Evolutionary conservation across 1,140 invertebrate species (phyloP), one percentile per base, ranked within the genome.

Genomic region (Hyposmocoma kahamanoa): DNA sequence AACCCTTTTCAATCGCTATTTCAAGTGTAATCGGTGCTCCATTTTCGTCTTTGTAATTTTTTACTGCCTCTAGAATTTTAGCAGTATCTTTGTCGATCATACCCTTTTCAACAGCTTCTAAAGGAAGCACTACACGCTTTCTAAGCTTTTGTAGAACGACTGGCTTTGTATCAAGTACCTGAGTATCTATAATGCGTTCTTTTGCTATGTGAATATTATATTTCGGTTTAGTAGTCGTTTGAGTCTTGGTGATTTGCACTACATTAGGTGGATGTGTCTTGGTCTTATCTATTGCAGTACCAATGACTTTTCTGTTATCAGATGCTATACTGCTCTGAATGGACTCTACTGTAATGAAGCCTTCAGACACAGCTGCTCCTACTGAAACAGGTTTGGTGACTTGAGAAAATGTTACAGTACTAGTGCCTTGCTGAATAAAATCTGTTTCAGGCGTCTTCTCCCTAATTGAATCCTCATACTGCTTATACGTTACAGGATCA

Each of bases 131-230:
- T 15, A 93, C 89, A 51, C 91, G 91, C 72, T 92, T 94, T 20
- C 92, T 87, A 72, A 95, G 90, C 68, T 94, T 95, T 71, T 95
- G 93, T 36, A 96, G 76, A 5, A 94, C 87, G 10, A 94, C 89
- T 41, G 92, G 88, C 74, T 92, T 93, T 10, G 88, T 88, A 59
- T 92, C 91, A 18, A 86, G 66, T 46, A 90, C 88, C 10, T 88
- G 87, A 62, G 78, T 73, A 43, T 87, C 80, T 36, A 89, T 42
- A 36, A 88, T 73, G 52, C 56, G 62, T 19, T 91, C 89, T 72
- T 88, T 82, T 32, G 91, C 89, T 57, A 92, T 88, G 17, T 88
- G 89, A 0, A 92, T 89, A 74, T 87, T 88, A 59, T 91, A 93
- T 62, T 91, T 92, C 2, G 91, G 92, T 63, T 93, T 91, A 11